Conservation (phyloP, 1,140 invertebrate genomes). For the Neodiprion fabricii region DNA sequence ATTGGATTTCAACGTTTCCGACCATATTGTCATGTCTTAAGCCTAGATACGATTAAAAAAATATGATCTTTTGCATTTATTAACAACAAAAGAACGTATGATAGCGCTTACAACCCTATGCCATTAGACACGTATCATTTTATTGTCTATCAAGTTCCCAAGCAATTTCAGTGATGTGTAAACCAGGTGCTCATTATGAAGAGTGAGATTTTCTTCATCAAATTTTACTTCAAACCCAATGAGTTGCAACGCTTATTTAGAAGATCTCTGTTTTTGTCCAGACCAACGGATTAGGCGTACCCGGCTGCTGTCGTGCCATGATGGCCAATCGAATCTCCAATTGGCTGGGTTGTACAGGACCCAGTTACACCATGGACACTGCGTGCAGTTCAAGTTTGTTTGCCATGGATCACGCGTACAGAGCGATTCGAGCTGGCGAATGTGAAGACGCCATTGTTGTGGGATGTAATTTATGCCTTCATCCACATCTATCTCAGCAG, state of each 20-base stretch:
- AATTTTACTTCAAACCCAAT: slow-evolving; percentile 12
- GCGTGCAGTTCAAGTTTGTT: slow-evolving; percentile 85
- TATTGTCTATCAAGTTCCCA: too few species aligned
- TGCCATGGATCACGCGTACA: slow-evolving; percentile 79
- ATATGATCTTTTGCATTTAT: too few species aligned
- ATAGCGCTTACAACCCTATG: too few species aligned
- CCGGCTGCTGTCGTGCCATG: slow-evolving; percentile 80
- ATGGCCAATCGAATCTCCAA: slow-evolving; percentile 84
- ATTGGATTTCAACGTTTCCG: too few species aligned
- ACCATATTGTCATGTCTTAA: too few species aligned
- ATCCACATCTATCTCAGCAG: slow-evolving; percentile 80
- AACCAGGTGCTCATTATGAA: too few species aligned
- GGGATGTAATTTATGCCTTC: slow-evolving; percentile 76
- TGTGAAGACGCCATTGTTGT: slow-evolving; percentile 86
- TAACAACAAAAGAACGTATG: too few species aligned
- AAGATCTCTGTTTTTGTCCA: neutral
- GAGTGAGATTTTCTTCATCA: too few species aligned
- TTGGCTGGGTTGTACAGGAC: slow-evolving; percentile 69
- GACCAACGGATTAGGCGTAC: neutral
- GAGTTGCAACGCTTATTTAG: too few species aligned
- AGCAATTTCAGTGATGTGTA: too few species aligned
- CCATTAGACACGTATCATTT: too few species aligned
- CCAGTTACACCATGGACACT: slow-evolving; percentile 81
- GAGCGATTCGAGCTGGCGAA: slow-evolving; percentile 71
- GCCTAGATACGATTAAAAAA: too few species aligned